phyloP scores from a whole-genome alignment of 1,140 invertebrate species.

The Drosophila bipectinata region DNA sequence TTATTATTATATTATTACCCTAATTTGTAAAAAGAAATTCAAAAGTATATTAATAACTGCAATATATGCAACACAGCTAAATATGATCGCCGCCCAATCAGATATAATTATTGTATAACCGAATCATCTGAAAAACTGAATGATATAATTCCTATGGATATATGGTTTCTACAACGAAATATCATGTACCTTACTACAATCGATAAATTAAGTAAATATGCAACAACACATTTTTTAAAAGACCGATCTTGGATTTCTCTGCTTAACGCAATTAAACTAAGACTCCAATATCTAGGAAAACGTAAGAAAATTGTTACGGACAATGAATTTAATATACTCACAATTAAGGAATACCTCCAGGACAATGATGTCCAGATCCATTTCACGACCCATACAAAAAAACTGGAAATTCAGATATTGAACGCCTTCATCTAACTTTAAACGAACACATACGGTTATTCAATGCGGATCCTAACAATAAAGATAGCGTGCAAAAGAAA shows the following conservation, averaged over 20 bases:
- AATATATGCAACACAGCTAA: too few relatives aligned
- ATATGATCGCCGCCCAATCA: too few relatives aligned
- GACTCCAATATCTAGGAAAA: slow-evolving; percentile 18
- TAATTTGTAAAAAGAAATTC: too few relatives aligned
- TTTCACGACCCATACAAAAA: slow-evolving; percentile 4
- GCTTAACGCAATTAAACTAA: slow-evolving; percentile 16
- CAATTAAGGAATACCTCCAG: background rate
- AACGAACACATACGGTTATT: slow-evolving; percentile 2
- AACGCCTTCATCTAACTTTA: slow-evolving; percentile 2
- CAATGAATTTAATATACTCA: slow-evolving; percentile 6
- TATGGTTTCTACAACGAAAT: background rate
- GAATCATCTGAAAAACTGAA: too few relatives aligned
- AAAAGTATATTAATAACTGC: too few relatives aligned
- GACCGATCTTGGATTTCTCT: background rate
- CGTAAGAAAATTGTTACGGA: slow-evolving; percentile 10
- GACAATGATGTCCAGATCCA: slow-evolving; percentile 1
- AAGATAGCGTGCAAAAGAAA: background rate
- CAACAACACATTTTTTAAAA: background rate
- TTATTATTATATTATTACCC: too few relatives aligned
- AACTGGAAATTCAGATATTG: slow-evolving; percentile 1
- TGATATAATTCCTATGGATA: too few relatives aligned
- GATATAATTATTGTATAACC: too few relatives aligned
- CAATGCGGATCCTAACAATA: background rate
- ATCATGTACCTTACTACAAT: background rate
- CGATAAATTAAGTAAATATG: background rate